phyloP scores from a whole-genome alignment of 1,140 invertebrate species.

The Lamellibrachia luymesi region DNA sequence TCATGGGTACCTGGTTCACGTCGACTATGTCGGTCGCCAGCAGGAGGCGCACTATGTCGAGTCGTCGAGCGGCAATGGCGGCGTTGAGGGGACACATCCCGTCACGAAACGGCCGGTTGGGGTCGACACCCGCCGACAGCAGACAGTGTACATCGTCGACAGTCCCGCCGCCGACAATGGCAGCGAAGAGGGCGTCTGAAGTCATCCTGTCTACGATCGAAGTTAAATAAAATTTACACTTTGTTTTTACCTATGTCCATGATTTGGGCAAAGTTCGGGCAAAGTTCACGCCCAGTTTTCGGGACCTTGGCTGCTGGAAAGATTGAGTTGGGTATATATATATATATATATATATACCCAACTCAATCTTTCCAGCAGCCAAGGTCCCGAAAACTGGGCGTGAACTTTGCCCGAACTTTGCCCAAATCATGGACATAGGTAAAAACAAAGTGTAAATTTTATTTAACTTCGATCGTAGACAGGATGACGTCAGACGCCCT shows the following conservation, averaged over 20 bases:
- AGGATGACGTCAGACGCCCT: neutral
- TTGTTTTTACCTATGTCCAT: neutral
- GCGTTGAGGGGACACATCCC: slow-evolving; percentile 12
- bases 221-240: neutral
- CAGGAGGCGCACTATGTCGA: slow-evolving; percentile 11
- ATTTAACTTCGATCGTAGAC: neutral
- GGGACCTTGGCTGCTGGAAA: neutral
- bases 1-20: neutral
- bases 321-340: neutral
- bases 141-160: neutral
- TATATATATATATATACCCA: neutral
- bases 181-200: neutral
- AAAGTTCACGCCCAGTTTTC: neutral
- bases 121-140: neutral
- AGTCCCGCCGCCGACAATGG: slow-evolving; percentile 2
- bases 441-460: neutral
- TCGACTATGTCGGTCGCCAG: neutral
- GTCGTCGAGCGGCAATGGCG: neutral
- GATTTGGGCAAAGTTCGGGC: neutral
- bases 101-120: neutral
- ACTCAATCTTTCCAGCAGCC: neutral
- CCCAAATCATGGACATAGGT: neutral
- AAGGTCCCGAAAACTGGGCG: too few relatives aligned
- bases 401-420: too few relatives aligned
- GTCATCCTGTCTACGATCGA: neutral